Evolutionary conservation across 2,113 vertebrate species (phyloP), one percentile per base, ranked within the genome.

Genomic region (Gallinago jamesoni): DNA sequence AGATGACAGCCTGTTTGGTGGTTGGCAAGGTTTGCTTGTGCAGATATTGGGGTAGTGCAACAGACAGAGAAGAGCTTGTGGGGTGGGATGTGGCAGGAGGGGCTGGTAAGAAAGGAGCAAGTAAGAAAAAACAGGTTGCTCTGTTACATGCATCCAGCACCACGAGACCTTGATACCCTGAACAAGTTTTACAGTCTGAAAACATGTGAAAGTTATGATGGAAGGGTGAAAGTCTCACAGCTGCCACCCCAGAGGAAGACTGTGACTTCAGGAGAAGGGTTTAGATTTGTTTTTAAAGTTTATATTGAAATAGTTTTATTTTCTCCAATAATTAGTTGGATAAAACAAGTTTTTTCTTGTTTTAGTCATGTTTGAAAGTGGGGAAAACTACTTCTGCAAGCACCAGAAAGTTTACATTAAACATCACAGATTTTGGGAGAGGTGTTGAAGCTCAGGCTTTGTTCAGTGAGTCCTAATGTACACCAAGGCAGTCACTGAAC

Each of bases 1-100:
- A 45, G 55, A 16, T 20, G 70, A 43, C 12, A 79, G 70, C 2
- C 11, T 0, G 0, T 79, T 39, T 27, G 12, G 5, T 33, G 14
- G 37, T 20, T 57, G 52, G 14, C 18, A 62, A 66, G 8, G 21
- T 74, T 84, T 75, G 10, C 30, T 70, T 28, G 9, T 19, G 27
- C 19, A 72, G 43, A n/a, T 75, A n/a, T 1, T 18, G 15, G 25
- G 27, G 37, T 30, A 43, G 41, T 41, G 16, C 6, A 12, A 57
- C 60, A 9, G 17, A 2, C 67, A 25, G 20, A 21, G 4, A 48
- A 81, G 33, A 91, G 37, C 21, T 39, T 12, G 9, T 3, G 4
- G 4, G 4, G 6, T 21, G 15, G 11, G 28, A 10, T n/a, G n/a
- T 1, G 1, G 24, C 30, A 53, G 43, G 39, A 64, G 43, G 22